Evolutionary conservation across 2,113 vertebrate species (phyloP).

Genomic region (Junco hyemalis): DNA sequence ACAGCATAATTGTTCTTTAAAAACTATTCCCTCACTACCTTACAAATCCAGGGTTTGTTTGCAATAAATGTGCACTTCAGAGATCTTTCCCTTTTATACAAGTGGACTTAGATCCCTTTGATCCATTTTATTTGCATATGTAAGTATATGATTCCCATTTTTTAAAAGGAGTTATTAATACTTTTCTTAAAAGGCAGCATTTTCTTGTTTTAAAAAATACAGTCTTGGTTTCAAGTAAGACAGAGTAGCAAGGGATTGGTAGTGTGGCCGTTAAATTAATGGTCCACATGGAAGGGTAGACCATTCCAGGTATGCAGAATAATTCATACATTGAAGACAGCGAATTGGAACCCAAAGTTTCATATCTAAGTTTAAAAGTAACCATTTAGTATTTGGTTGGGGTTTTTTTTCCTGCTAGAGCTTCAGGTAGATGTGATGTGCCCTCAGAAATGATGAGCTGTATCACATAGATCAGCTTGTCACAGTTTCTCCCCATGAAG

Average conservation of each 20-base stretch:
- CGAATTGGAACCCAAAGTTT: not conserved
- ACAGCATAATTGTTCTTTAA: constrained; percentile 9
- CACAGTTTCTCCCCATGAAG: constrained; percentile 42
- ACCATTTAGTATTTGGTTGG: not conserved
- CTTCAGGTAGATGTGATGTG: constrained; percentile 21
- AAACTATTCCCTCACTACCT: not conserved
- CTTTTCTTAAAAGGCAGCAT: not conserved
- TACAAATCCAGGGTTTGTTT: not conserved
- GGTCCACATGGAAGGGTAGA: not conserved
- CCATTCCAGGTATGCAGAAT: not conserved
- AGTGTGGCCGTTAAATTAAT: not conserved
- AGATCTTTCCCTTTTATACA: not conserved
- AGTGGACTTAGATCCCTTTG: not conserved
- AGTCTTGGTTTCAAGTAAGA: not conserved
- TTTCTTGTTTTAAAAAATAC: not conserved
- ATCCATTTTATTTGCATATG: not conserved
- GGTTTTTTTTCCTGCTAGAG: not conserved
- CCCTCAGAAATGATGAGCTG: constrained; percentile 18
- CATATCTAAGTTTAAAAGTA: not conserved
- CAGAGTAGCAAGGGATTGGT: not conserved
- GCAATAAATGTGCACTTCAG: not conserved
- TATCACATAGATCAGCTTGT: constrained; percentile 13
- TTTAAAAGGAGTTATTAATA: not conserved
- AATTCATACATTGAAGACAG: not conserved
- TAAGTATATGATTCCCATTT: not conserved